Base-by-base conservation (phyloP, 2,797 vertebrate species). In the Moxostoma hubbsi region DNA sequence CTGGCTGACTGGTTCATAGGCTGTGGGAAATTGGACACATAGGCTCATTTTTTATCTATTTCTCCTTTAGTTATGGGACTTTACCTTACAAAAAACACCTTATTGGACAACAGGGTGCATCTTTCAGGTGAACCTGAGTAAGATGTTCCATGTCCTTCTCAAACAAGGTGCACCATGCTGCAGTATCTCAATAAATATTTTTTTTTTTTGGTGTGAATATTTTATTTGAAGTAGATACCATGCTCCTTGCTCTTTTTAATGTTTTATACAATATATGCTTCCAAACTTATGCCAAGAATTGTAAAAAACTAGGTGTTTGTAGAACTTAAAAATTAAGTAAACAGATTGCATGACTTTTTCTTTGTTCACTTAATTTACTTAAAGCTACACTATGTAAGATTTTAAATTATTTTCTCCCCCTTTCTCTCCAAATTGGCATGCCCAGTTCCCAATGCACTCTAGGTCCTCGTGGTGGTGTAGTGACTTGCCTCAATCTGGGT, bases 1-100 rank as follows among this genome's bases (percentile, higher is more conserved):
- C 45, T 74, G 75, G 45, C 78, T 63, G 74, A 62, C 74, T 67
- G 81, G 59, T 76, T 65, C 6, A 58, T 55, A 72, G 66, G 54
- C 82, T 12, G 53, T 54, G 66, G 74, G 59, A 78, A 78, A 80
- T 75, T 71, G 58, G 67, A 84, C 70, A 80, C 57, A 73, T 65
- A 6, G 64, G 13, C 54, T 59, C 24, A n/a, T 49, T 78, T 71
- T 72, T 59, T 43, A 18, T 13, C 47, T 67, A 54, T 18, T 76
- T 69, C 50, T 45, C 6, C 58, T 63, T 51, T 18, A 62, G 12
- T 71, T 77, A 65, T 59, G 46, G 63, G 64, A 77, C 64, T 59
- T 77, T 18, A 13, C 18, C 46, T 49, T 9, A 12, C 45, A n/a
- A 15, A 36, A 36, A 49, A 8, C 16, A 67, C 16, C 53, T 49